These are phyloP conservation scores for Sycobia sp. DNA, from an alignment of 1,140 invertebrate genomes.

Conservation along the genomic window DNA sequence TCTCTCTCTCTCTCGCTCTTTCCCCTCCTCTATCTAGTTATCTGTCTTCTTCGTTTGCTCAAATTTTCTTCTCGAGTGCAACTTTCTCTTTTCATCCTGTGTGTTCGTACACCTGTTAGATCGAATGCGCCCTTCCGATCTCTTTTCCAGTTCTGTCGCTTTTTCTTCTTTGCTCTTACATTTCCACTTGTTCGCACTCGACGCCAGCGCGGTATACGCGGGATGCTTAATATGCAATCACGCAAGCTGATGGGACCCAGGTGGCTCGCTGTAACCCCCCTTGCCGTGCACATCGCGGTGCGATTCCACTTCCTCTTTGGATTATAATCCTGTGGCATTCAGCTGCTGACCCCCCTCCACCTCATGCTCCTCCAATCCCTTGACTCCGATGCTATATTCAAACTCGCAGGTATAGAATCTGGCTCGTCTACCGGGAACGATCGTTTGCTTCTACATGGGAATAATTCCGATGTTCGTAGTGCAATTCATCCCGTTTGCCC, in stretches of 20 bases:
- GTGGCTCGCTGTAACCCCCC: constrained; percentile 23
- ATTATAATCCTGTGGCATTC: constrained; percentile 30
- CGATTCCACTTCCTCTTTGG: constrained; percentile 1
- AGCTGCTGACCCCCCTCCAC: too few relatives aligned
- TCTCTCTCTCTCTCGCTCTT: too few relatives aligned
- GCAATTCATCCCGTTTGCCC: neutral
- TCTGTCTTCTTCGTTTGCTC: too few relatives aligned
- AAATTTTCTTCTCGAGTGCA: too few relatives aligned
- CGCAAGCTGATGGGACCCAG: constrained; percentile 42
- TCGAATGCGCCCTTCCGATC: constrained; percentile 6
- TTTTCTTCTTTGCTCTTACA: constrained; percentile 1
- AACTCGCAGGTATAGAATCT: neutral
- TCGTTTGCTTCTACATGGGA: constrained; percentile 1
- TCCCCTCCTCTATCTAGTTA: too few relatives aligned
- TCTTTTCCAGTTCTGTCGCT: constrained; percentile 12
- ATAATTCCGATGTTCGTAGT: neutral
- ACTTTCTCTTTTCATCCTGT: constrained; percentile 28
- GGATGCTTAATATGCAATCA: constrained; percentile 52
- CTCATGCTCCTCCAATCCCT: too few relatives aligned
- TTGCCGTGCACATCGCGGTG: neutral
- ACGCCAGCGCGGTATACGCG: neutral
- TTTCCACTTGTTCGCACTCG: neutral
- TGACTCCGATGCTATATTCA: too few relatives aligned
- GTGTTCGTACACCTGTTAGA: constrained; percentile 33
- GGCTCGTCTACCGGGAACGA: constrained; percentile 20